phyloP scores from a whole-genome alignment of 2,888 invertebrate species.

The Synanthedon formicaeformis region DNA sequence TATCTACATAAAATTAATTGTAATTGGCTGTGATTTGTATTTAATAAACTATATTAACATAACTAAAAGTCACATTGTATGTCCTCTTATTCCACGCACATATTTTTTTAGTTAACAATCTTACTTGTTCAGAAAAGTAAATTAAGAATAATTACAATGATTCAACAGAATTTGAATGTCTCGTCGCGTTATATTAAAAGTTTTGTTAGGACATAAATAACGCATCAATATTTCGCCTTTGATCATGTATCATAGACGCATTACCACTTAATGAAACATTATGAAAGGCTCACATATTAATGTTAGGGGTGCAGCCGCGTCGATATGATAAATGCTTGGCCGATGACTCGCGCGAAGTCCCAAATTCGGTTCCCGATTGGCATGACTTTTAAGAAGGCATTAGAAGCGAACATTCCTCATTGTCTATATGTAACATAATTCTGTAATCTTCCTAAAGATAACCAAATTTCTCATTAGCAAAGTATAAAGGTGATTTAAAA shows the following conservation, averaged over 20 bases:
- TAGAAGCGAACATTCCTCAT: conserved; percentile 5
- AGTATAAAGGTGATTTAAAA: too few relatives aligned
- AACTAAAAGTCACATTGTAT: too few relatives aligned
- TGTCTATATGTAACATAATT: conserved; percentile 4
- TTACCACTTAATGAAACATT: conserved; percentile 66
- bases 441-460: too few relatives aligned
- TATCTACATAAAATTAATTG: too few relatives aligned
- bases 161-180: neutral
- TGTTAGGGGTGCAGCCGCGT: conserved; percentile 52
- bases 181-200: conserved; percentile 9
- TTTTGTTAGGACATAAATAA: conserved; percentile 14
- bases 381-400: conserved; percentile 33
- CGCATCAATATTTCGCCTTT: conserved; percentile 12
- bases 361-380: conserved; percentile 45
- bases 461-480: too few relatives aligned
- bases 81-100: too few relatives aligned
- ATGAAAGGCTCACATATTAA: conserved; percentile 55
- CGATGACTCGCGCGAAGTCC: conserved; percentile 53
- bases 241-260: conserved; percentile 42
- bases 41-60: too few relatives aligned
- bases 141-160: neutral
- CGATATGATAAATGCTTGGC: conserved; percentile 56
- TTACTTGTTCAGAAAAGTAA: too few relatives aligned
- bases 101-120: too few relatives aligned
- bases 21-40: too few relatives aligned